A percentile compares a stretch with the other conserved stretches of the same genome.
Conservation (phyloP, 1,140 invertebrate genomes). For the Diuraphis noxia region DNA sequence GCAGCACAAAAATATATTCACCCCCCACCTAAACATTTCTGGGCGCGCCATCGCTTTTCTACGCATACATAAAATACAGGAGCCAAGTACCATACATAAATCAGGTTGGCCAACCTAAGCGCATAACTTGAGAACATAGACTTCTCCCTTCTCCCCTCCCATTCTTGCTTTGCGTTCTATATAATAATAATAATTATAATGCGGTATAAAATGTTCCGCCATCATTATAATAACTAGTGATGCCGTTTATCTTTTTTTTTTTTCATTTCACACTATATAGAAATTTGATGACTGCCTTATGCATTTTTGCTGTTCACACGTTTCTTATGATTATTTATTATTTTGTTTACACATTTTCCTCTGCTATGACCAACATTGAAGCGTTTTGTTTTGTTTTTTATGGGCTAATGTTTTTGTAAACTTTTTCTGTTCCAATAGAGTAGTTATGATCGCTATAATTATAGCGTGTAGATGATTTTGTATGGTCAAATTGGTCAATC, state of each 20-base stretch:
- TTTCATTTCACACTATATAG: not conserved
- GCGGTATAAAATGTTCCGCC: not conserved
- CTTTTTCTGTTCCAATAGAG: not conserved
- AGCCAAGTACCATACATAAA: slow-evolving; percentile 52
- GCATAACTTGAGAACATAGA: slow-evolving; percentile 39
- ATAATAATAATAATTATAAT: not conserved
- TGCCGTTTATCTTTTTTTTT: not conserved
- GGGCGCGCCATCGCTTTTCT: slow-evolving; percentile 54
- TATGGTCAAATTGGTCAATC: not conserved
- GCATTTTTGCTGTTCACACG: not conserved
- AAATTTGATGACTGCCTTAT: not conserved
- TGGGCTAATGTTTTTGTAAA: not conserved
- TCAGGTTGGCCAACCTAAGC: slow-evolving; percentile 51
- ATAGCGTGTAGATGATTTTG: not conserved
- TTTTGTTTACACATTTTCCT: not conserved
- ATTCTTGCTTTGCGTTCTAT: slow-evolving; percentile 2
- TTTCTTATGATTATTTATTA: not conserved
- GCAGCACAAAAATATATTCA: slow-evolving; percentile 49
- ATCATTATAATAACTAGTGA: not conserved
- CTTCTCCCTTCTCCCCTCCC: slow-evolving; percentile 51
- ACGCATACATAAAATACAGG: slow-evolving; percentile 53
- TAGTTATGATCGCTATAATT: not conserved
- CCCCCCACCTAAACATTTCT: slow-evolving; percentile 49
- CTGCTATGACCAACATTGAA: not conserved
- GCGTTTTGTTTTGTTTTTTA: not conserved